A percentile compares a stretch with the other conserved stretches of the same genome.
phyloP scores from a whole-genome alignment of 2,888 invertebrate species.

The Leptura quadrifasciata region DNA sequence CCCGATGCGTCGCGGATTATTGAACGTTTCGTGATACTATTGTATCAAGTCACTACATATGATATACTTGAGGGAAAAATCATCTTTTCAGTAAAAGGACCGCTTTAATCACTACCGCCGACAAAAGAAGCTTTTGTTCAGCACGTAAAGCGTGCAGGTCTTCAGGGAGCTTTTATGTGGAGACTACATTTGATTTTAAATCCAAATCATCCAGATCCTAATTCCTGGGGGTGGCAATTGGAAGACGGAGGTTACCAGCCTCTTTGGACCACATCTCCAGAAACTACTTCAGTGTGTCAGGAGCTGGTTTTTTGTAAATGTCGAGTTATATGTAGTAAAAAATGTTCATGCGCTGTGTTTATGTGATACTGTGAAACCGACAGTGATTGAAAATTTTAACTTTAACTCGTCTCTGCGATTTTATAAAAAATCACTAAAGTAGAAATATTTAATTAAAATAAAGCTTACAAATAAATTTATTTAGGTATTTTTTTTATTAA shows the following conservation, averaged over 20 bases:
- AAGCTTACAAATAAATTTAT: neutral
- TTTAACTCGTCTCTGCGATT: neutral
- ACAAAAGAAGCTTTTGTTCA: too few relatives aligned
- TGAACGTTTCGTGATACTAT: slow-evolving; percentile 10
- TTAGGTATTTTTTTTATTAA: slow-evolving; percentile 15
- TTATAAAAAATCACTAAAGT: neutral
- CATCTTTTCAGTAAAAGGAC: neutral
- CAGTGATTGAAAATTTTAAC: neutral
- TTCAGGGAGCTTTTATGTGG: neutral
- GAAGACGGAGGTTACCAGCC: neutral
- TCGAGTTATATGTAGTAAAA: slow-evolving; percentile 12
- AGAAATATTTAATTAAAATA: too few relatives aligned
- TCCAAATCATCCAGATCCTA: slow-evolving; percentile 9
- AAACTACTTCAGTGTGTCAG: neutral
- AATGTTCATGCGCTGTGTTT: slow-evolving; percentile 16
- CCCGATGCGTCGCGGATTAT: neutral
- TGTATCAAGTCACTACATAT: neutral
- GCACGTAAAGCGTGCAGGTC: too few relatives aligned
- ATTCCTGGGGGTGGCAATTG: slow-evolving; percentile 8
- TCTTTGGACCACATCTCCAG: slow-evolving; percentile 19
- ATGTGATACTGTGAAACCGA: slow-evolving; percentile 8
- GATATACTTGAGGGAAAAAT: neutral
- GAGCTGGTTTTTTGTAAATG: slow-evolving; percentile 4
- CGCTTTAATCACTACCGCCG: too few relatives aligned
- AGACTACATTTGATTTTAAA: neutral